These are phyloP conservation scores for Onychostruthus taczanowskii DNA, from an alignment of 2,113 vertebrate species.

Conservation along the genomic window DNA sequence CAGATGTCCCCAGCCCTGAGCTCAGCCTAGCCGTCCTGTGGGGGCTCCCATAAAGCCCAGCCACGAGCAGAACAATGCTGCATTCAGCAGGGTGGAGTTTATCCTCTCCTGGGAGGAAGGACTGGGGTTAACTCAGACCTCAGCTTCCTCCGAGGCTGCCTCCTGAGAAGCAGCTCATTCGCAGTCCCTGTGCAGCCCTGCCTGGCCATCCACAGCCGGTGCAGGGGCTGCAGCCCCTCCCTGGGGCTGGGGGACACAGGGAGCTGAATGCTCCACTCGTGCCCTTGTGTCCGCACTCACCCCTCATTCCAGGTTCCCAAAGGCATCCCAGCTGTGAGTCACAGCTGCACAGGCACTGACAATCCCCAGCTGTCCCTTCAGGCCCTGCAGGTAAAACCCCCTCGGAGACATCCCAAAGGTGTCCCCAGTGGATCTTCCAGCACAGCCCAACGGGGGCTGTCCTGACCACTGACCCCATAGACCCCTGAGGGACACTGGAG, in stretches of 20 bases:
- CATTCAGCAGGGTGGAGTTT: not conserved
- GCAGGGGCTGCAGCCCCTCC: not conserved
- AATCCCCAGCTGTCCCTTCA: not conserved
- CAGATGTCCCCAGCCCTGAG: not conserved
- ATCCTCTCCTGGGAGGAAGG: not conserved
- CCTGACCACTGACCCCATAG: not conserved
- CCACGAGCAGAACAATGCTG: not conserved
- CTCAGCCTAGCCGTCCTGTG: not conserved
- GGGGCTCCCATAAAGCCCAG: not conserved
- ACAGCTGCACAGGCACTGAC: not conserved
- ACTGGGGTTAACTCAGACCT: not conserved
- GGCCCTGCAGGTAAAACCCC: not conserved
- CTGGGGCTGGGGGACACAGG: not conserved
- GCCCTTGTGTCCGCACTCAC: not conserved
- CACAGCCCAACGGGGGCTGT: fast-evolving
- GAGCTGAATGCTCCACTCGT: not conserved
- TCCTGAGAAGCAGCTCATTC: not conserved
- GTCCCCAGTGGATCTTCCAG: not conserved
- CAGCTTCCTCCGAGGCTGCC: not conserved
- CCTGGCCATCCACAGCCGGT: not conserved
- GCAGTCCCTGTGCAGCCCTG: fast-evolving
- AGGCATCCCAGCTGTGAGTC: not conserved
- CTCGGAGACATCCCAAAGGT: not conserved
- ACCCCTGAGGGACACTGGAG: fast-evolving
- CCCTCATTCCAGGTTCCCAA: not conserved